Evolutionary conservation across 2,888 invertebrate genomes (phyloP), one percentile per base, ranked within the genome.

Genomic region (Leptogaster cylindrica): DNA sequence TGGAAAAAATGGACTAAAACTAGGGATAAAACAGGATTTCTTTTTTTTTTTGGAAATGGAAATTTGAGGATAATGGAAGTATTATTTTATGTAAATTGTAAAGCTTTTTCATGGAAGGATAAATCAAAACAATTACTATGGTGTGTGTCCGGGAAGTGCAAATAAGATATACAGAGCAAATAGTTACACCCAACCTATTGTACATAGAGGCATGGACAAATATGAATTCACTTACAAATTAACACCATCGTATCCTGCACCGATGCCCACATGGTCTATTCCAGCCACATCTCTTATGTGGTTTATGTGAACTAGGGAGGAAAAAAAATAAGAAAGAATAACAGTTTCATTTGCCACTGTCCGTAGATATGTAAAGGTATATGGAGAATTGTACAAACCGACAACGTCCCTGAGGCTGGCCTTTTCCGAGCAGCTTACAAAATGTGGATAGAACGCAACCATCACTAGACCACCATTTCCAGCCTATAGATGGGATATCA

Each of bases 191-290:
- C n/a, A n/a, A n/a, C n/a, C n/a, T n/a, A n/a, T n/a, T n/a, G n/a
- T n/a, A n/a, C n/a, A n/a, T n/a, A n/a, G n/a, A n/a, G n/a, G n/a
- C n/a, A n/a, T n/a, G n/a, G n/a, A n/a, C 16, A 27, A 39, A 31
- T 39, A 25, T 31, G 28, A 58, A 66, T 39, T 55, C 78, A 90
- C 93, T 92, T 83, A 94, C 93, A 88, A 88, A 85, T 92, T 92
- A 79, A 93, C 92, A 74, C 93, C 93, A 79, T 93, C 92, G 81
- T 91, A 94, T 73, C 93, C 93, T 61, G 92, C 93, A 51, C 93
- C 93, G 70, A 94, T 86, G 70, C 93, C 94, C 64, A 93, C 91
- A 81, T 91, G 89, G 83, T 93, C 92, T 73, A 92, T 88, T 68
- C 94, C 93, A 33, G 92, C 92, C 70, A 92, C 87, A 75, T 90